Percentiles rank a stretch among this genome's conserved stretches.
Conservation (phyloP, 2,113 vertebrate genomes). For the Chaetops frenatus region DNA sequence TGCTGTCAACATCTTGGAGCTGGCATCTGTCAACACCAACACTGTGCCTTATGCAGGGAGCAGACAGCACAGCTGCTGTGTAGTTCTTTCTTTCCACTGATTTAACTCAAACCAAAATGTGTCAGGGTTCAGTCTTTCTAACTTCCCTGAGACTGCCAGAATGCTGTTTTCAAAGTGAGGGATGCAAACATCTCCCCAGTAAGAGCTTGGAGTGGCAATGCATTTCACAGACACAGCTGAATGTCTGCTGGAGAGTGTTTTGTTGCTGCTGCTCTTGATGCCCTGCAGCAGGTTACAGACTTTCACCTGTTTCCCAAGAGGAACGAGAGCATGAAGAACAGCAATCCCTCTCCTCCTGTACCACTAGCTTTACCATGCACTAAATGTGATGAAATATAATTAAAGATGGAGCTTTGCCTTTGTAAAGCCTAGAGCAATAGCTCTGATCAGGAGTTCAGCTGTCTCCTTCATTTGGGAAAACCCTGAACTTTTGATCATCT, state of each 20-base stretch:
- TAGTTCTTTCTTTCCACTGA: neutral
- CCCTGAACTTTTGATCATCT: neutral
- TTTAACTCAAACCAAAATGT: neutral
- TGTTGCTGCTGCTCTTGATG: neutral
- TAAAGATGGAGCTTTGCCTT: neutral
- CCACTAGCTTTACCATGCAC: neutral
- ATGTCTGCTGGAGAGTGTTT: neutral
- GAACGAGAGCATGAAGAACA: neutral
- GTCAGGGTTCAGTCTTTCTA: neutral
- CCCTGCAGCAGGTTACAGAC: neutral
- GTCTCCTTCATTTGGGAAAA: neutral
- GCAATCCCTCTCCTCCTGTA: neutral
- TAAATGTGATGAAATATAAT: neutral
- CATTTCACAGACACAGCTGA: accelerated
- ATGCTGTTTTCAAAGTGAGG: neutral
- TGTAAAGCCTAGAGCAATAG: neutral
- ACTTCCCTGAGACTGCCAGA: neutral
- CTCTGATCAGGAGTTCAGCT: neutral
- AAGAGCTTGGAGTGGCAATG: neutral
- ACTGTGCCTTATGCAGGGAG: neutral
- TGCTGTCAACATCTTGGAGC: neutral
- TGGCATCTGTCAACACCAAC: neutral
- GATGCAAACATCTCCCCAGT: neutral
- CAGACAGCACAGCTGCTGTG: neutral
- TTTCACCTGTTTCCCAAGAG: neutral